Conservation (phyloP, 2,888 invertebrate genomes). For the Idaea dimidiata region DNA sequence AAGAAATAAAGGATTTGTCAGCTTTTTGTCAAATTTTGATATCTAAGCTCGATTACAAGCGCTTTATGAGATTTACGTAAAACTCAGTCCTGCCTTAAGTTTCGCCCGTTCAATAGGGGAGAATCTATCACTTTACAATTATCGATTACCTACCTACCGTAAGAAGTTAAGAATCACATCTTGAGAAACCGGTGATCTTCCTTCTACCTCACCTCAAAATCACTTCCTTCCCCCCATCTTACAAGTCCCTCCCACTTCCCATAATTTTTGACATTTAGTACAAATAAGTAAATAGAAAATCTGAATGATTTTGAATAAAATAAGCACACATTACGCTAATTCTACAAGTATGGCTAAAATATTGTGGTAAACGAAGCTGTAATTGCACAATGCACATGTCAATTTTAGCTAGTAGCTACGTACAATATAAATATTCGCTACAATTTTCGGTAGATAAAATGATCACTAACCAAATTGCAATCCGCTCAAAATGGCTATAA, state of each 20-base stretch:
- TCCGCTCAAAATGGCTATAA: not conserved
- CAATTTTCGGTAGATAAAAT: not conserved
- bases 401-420: not conserved
- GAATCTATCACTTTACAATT: too few species aligned
- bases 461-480: not conserved
- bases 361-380: not conserved
- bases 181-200: too few species aligned
- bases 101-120: not conserved
- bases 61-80: not conserved
- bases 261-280: too few species aligned
- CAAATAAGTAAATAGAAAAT: too few species aligned
- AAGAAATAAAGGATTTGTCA: not conserved
- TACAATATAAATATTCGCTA: not conserved
- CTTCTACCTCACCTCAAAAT: too few species aligned
- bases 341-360: too few species aligned
- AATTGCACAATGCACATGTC: not conserved
- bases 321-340: too few species aligned
- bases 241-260: too few species aligned
- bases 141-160: too few species aligned
- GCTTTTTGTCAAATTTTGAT: not conserved
- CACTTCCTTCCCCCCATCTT: too few species aligned
- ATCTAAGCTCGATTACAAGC: not conserved
- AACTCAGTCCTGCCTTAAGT: not conserved
- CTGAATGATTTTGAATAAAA: too few species aligned
- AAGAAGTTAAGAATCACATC: too few species aligned